A percentile compares a stretch with the other conserved stretches of the same genome.
Evolutionary conservation across 2,113 vertebrate species (phyloP).

Genomic region (Dolichallabes microphthalmus): DNA sequence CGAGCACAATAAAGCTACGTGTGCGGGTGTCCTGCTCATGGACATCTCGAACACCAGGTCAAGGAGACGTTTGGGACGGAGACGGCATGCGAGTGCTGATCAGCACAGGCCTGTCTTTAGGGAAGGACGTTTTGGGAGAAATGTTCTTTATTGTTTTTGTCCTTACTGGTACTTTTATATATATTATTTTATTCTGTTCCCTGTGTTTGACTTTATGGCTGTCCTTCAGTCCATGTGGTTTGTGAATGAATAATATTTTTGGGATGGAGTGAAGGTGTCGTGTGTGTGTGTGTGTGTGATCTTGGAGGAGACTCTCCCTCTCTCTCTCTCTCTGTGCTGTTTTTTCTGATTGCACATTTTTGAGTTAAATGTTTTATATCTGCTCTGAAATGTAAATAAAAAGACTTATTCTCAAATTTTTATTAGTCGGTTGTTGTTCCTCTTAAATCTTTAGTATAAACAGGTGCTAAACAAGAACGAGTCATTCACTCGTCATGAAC

Average conservation of each 20-base stretch:
- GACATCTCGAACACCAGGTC: background rate
- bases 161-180: background rate
- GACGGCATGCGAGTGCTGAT: too few relatives aligned
- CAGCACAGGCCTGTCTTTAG: background rate
- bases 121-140: background rate
- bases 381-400: slow-evolving; percentile 84
- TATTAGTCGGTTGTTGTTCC: background rate
- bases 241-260: background rate
- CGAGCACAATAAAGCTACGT: slow-evolving; percentile 3
- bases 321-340: slow-evolving; percentile 16
- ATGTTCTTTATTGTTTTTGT: background rate
- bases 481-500: too few relatives aligned
- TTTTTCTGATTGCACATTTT: slow-evolving; percentile 76
- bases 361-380: slow-evolving; percentile 82
- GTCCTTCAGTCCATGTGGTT: background rate
- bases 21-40: background rate
- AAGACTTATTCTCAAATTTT: slow-evolving; percentile 47
- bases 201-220: background rate
- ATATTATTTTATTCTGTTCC: background rate
- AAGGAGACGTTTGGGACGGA: background rate
- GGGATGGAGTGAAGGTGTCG: background rate
- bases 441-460: too few relatives aligned
- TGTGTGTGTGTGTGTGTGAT: background rate
- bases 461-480: background rate
- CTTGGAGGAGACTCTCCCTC: slow-evolving; percentile 3